Evolutionary conservation across 2,113 vertebrate genomes (phyloP).

Genomic region (Galemys pyrenaicus): DNA sequence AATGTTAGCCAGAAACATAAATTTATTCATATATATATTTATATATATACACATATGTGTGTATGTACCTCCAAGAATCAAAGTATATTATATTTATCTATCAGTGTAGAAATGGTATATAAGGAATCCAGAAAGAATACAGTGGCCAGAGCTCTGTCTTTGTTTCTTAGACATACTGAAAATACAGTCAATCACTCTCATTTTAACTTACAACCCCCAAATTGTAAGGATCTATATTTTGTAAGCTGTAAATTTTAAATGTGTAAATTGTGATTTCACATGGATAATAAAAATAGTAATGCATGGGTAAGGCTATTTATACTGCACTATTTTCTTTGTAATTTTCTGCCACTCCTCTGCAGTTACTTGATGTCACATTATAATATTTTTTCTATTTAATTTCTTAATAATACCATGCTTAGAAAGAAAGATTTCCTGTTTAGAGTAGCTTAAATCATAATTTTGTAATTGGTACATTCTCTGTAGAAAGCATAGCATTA

Average conservation of each 20-base stretch:
- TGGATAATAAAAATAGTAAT: background rate
- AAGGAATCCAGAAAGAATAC: constrained; percentile 22
- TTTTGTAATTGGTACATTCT: background rate
- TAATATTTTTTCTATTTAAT: background rate
- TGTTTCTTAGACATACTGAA: background rate
- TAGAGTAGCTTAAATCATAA: background rate
- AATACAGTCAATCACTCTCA: background rate
- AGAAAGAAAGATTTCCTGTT: background rate
- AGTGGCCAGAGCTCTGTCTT: background rate
- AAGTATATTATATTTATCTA: background rate
- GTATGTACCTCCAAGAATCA: constrained; percentile 19
- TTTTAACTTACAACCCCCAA: background rate
- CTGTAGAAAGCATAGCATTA: background rate
- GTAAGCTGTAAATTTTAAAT: background rate
- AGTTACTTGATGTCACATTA: background rate
- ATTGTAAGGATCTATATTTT: background rate
- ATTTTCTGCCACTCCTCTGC: background rate
- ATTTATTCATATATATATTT: constrained; percentile 10
- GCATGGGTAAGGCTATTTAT: background rate
- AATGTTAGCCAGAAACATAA: constrained; percentile 30
- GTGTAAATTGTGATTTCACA: background rate
- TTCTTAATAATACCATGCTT: background rate
- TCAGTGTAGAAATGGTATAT: constrained; percentile 45
- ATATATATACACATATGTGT: too few species aligned
- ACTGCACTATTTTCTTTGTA: background rate